Evolutionary conservation across 2,888 invertebrate genomes (phyloP), one percentile per base, ranked within the genome.

Genomic region (Agonopterix arenella): DNA sequence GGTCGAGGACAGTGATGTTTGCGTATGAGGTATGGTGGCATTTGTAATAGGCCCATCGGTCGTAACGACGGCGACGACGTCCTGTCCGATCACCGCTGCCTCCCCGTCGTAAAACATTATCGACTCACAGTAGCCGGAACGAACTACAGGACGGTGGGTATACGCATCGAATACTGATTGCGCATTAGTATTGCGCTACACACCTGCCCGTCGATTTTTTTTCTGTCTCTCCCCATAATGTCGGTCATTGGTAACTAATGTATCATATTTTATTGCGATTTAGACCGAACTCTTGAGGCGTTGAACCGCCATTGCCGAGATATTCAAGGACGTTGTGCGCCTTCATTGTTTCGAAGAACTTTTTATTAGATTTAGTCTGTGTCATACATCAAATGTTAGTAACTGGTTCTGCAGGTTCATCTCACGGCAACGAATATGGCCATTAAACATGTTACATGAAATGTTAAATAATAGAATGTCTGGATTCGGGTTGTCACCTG

Each of bases 41-140:
- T 86, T 66, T 84, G 84, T 85, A 82, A 84, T 84, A 81, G 88
- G 84, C 77, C 81, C 78, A 79, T 72, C 79, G 79, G 84, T 84
- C 80, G 76, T 81, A 82, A 88, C 86, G 88, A 84, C 84, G 84
- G 81, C 86, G 84, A 28, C 86, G 83, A 88, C 89, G 89, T 89
- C 88, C 88, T 86, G 85, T 85, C 85, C 83, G 81, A 80, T 73
- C 72, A 61, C 68, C 62, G 61, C 68, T 69, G 68, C 68, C 71
- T 70, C 79, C 84, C 75, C 80, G 77, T 89, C 89, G 85, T 89
- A 89, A 89, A 89, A 86, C 88, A 88, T 83, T 86, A 89, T 85
- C 85, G 85, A 89, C 80, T 76, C 82, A 86, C 89, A 85, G 89
- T 86, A 89, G 89, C 89, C 89, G 89, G 89, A 89, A 89, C 89